phyloP scores from a whole-genome alignment of 2,113 vertebrate species.

The Phaetusa simplex region DNA sequence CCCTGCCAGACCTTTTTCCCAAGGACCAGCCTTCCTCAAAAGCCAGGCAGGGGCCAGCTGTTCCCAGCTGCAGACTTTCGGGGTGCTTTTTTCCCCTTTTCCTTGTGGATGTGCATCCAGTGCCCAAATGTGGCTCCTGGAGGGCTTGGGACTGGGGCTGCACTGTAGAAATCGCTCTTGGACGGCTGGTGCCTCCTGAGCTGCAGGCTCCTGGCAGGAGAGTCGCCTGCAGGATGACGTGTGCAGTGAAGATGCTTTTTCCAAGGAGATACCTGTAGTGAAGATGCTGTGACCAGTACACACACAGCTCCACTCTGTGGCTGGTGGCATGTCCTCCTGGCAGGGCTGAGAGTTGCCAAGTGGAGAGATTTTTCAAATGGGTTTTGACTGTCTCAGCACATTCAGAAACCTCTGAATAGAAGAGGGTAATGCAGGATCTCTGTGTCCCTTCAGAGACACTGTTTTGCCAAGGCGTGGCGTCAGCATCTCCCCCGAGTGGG shows the following conservation, averaged over 20 bases:
- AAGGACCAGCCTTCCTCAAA: not conserved
- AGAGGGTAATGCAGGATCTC: not conserved
- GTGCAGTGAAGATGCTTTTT: not conserved
- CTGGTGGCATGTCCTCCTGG: not conserved
- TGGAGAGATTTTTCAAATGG: not conserved
- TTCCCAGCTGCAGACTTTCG: not conserved
- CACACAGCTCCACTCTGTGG: not conserved
- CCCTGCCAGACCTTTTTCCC: not conserved
- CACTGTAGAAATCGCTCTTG: not conserved
- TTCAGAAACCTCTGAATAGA: not conserved
- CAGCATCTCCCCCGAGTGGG: too few species aligned
- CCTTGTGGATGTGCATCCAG: not conserved
- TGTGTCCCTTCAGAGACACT: not conserved
- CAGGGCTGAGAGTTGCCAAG: not conserved
- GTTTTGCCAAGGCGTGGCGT: not conserved
- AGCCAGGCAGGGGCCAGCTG: not conserved
- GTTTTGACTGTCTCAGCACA: not conserved
- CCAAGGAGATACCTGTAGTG: not conserved
- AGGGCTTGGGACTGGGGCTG: not conserved
- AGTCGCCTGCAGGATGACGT: fast-evolving
- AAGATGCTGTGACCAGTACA: not conserved
- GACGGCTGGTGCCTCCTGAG: not conserved
- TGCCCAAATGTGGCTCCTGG: not conserved
- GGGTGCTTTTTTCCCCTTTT: not conserved
- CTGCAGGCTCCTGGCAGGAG: not conserved